phyloP scores from a whole-genome alignment of 2,113 vertebrate genomes.

The Lagopus muta region DNA sequence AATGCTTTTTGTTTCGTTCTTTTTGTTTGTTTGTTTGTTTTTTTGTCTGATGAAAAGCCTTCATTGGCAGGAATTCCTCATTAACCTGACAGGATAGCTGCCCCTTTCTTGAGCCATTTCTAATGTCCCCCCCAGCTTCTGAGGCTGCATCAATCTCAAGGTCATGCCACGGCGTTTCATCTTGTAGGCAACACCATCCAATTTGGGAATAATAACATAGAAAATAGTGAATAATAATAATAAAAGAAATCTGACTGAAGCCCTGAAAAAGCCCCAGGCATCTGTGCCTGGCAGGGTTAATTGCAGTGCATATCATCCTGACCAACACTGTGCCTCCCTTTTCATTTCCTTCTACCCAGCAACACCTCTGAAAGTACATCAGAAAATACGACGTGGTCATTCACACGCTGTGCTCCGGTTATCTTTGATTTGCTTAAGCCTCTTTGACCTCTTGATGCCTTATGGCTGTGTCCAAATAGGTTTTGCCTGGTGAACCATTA shows the following conservation, averaged over 20 bases:
- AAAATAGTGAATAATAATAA: not conserved
- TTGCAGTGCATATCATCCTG: not conserved
- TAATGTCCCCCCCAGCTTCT: not conserved
- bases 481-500: not conserved
- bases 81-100: conserved; percentile 1
- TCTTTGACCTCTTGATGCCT: conserved; percentile 15
- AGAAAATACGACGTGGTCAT: not conserved
- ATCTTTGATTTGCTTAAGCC: conserved; percentile 14
- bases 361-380: not conserved
- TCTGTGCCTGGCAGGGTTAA: not conserved
- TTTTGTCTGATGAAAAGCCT: not conserved
- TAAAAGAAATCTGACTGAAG: not conserved
- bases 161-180: not conserved
- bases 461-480: not conserved
- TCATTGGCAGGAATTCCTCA: not conserved
- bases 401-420: not conserved
- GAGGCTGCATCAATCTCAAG: not conserved
- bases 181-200: not conserved
- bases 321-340: not conserved
- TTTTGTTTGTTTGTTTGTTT: not conserved
- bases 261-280: not conserved
- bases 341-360: not conserved
- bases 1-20: not conserved
- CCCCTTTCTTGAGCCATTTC: not conserved
- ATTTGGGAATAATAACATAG: not conserved